Conservation (phyloP, 2,113 vertebrate species). For the Acanthisitta chloris region DNA sequence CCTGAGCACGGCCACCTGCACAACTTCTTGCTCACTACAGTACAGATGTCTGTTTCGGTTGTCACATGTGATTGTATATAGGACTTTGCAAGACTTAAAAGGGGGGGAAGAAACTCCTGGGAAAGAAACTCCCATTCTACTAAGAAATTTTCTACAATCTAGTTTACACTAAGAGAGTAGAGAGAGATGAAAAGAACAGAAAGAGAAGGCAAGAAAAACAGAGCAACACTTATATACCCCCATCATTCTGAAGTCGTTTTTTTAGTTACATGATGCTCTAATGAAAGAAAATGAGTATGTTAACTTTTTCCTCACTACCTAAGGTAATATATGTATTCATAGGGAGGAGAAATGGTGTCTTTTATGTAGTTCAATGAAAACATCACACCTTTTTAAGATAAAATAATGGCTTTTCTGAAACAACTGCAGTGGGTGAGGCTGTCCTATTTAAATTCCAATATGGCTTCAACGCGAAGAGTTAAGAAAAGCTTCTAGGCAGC, state of each 20-base stretch:
- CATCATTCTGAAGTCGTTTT: background rate
- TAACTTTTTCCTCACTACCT: background rate
- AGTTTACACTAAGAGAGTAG: background rate
- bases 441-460: background rate
- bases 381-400: background rate
- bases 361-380: background rate
- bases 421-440: background rate
- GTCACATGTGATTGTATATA: fast-evolving
- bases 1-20: background rate
- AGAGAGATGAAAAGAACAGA: background rate
- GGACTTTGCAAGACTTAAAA: background rate
- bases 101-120: background rate
- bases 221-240: fast-evolving
- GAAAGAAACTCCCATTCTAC: background rate
- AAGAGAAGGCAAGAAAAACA: background rate
- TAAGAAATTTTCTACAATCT: background rate
- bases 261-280: background rate
- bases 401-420: background rate
- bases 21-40: background rate
- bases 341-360: background rate
- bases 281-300: background rate
- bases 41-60: background rate
- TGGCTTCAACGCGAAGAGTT: background rate
- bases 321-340: background rate
- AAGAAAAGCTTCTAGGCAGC: background rate